Percentiles rank a stretch among this genome's conserved stretches.
Evolutionary conservation across 2,113 vertebrate genomes (phyloP).

Genomic region (Picathartes gymnocephalus): DNA sequence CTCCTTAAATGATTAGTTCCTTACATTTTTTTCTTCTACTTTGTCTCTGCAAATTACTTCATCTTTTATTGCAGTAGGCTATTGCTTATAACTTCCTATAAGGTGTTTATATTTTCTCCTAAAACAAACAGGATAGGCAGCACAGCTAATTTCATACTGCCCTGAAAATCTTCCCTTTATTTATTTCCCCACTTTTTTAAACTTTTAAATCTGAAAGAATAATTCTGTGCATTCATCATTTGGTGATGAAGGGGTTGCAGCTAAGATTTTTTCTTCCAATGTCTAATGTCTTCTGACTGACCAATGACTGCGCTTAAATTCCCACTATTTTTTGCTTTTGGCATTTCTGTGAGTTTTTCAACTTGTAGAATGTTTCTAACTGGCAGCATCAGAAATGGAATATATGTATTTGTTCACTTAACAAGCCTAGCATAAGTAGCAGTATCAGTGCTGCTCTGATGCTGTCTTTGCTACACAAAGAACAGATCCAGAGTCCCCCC

Average conservation of each 20-base stretch:
- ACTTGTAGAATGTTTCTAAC: background rate
- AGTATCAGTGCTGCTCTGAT: background rate
- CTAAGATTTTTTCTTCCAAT: background rate
- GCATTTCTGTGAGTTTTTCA: background rate
- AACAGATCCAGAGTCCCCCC: background rate
- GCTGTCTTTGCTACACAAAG: background rate
- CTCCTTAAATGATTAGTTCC: background rate
- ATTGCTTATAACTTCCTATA: background rate
- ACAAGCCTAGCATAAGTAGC: background rate
- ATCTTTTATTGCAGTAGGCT: background rate
- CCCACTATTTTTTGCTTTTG: background rate
- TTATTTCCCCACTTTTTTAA: background rate
- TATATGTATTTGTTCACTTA: background rate
- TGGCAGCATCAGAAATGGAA: background rate
- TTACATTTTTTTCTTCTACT: background rate
- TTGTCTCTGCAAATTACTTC: background rate
- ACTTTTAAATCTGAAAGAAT: background rate
- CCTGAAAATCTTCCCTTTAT: background rate
- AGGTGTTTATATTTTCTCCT: background rate
- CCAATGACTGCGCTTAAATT: background rate
- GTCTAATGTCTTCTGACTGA: background rate
- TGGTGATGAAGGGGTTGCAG: fast-evolving
- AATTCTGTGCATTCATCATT: background rate
- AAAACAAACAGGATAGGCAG: background rate
- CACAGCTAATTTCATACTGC: background rate